phyloP scores from a whole-genome alignment of 2,888 invertebrate species.

The Eupithecia insigniata region DNA sequence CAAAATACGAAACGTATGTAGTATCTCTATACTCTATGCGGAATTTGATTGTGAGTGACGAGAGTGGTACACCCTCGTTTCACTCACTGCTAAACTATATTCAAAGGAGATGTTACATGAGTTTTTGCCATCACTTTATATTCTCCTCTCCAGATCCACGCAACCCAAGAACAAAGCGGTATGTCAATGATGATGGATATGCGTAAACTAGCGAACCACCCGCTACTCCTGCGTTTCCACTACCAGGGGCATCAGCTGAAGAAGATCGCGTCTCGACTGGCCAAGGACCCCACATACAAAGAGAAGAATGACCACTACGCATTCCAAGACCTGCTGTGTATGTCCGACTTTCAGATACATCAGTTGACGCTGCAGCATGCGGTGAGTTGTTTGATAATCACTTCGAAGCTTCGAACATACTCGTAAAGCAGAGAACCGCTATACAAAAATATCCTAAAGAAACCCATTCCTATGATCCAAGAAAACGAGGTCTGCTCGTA shows the following conservation, averaged over 20 bases:
- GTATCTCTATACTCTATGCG: no score
- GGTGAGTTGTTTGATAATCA: conserved; percentile 69
- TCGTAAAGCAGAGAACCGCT: no score
- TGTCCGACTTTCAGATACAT: conserved; percentile 97
- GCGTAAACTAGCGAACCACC: conserved; percentile 97
- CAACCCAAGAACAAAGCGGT: conserved; percentile 85
- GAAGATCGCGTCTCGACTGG: conserved; percentile 88
- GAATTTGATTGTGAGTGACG: no score
- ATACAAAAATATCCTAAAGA: no score
- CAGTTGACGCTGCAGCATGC: conserved; percentile 88
- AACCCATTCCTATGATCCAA: no score
- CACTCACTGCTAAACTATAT: no score
- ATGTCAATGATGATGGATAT: conserved; percentile 96
- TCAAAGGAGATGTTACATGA: no score
- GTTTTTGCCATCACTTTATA: not conserved
- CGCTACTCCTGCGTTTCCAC: conserved; percentile 90
- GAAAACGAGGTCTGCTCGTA: no score
- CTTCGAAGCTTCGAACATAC: no score
- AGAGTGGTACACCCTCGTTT: no score
- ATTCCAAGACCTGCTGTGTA: conserved; percentile 92
- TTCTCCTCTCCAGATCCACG: conserved; percentile 67
- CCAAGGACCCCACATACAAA: conserved; percentile 87
- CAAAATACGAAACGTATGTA: no score
- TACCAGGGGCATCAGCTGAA: conserved; percentile 86
- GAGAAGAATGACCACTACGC: conserved; percentile 91